A percentile compares a stretch with the other conserved stretches of the same genome.
Conservation (phyloP, 2,797 vertebrate species). For the Acipenser oxyrinchus region DNA sequence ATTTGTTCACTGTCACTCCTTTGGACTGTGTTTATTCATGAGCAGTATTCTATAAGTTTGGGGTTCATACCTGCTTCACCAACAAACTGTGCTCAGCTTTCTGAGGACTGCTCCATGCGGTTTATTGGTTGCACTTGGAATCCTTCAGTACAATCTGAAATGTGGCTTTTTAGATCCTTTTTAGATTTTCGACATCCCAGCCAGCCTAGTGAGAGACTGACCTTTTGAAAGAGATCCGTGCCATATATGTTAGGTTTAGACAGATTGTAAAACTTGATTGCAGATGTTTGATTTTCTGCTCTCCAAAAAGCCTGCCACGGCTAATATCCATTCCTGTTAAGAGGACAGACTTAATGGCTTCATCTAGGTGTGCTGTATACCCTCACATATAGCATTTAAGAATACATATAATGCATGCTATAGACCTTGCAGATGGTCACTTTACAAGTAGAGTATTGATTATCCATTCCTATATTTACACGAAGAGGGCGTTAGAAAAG, state of each 20-base stretch:
- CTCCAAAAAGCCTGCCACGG: neutral
- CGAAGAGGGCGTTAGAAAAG: too few relatives aligned
- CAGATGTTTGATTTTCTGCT: neutral
- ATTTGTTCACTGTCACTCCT: neutral
- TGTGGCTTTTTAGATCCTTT: neutral
- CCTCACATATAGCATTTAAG: neutral
- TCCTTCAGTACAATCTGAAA: neutral
- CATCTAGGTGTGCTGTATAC: neutral
- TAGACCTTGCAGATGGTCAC: too few relatives aligned
- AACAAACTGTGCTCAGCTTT: neutral
- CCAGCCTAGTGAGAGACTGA: neutral
- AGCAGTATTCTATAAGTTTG: neutral
- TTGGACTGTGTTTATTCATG: neutral
- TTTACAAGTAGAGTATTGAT: too few relatives aligned
- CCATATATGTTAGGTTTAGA: neutral
- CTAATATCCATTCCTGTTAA: slow-evolving; percentile 1
- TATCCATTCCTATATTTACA: too few relatives aligned
- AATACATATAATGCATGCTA: too few relatives aligned
- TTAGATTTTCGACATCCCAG: neutral
- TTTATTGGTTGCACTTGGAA: neutral
- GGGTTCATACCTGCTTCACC: too few relatives aligned
- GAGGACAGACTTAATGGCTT: neutral
- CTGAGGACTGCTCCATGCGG: neutral
- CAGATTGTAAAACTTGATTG: neutral
- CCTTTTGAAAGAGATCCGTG: neutral